Base-by-base conservation (phyloP, 2,888 invertebrate species). In the Odontothrips loti region DNA sequence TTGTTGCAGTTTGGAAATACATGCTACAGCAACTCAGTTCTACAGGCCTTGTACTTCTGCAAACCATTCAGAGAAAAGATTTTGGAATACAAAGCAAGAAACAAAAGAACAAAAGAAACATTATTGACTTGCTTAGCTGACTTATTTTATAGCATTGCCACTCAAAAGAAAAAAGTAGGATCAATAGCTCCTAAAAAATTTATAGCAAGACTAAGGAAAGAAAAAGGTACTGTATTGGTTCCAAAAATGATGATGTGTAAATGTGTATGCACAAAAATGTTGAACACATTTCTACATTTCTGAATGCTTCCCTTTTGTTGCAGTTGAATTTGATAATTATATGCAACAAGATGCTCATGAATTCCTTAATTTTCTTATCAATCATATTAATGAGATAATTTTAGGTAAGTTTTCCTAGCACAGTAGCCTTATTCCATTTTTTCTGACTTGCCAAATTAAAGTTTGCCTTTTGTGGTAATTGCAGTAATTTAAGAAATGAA, bases 311-410 rank as follows among this genome's bases (percentile, higher is more conserved):
- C 82, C 80, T 80, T 83, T 82, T 85, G 85, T 92, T 91, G 83
- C 91, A 97, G 98, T 98, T 89, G 95, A 98, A 87, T 99, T 99
- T 90, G 99, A 99, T 89, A 99, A 99, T 88, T 99, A 98, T 87
- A 97, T 98, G 96, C 99, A 99, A 88, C 99, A 99, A 89, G 99
- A 99, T 93, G 99, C 99, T 80, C 99, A 99, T 88, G 99, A 99
- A 88, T 99, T 99, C 90, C 91, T 99, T 83, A 99, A 99, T 89
- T 99, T 99, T 88, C 91, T 99, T 83, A 95, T 99, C 84, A 99
- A 99, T 89, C 97, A 97, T 87, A 98, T 98, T 86, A 98, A 97
- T 89, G 98, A 98, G 90, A 96, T 97, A 85, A 95, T 99, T 86
- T 90, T 98, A 89, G 97, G 97, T 93, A 90, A 91, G 91, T 88